These are phyloP conservation scores for Lithosia quadra DNA, from an alignment of 2,888 invertebrate species.

Conservation along the genomic window DNA sequence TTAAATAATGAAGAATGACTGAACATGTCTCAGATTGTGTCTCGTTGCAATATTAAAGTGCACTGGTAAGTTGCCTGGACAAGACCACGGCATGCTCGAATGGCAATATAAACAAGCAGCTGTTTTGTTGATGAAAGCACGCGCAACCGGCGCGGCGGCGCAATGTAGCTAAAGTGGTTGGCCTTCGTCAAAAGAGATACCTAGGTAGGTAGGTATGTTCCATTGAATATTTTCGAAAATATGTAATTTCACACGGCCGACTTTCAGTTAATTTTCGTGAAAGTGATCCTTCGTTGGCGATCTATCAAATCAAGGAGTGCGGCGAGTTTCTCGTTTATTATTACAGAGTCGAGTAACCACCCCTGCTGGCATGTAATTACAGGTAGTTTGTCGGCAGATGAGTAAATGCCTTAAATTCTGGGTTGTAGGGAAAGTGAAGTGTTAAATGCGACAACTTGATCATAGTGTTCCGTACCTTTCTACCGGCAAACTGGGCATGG, in stretches of 20 bases:
- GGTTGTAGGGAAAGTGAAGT: slow-evolving; percentile 84
- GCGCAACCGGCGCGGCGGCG: slow-evolving; percentile 48
- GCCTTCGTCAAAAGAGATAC: slow-evolving; percentile 62
- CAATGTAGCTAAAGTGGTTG: slow-evolving; percentile 49
- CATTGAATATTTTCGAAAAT: slow-evolving; percentile 71
- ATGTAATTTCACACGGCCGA: slow-evolving; percentile 78
- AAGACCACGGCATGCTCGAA: slow-evolving; percentile 62
- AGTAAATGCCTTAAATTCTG: slow-evolving; percentile 84
- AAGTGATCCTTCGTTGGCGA: slow-evolving; percentile 81
- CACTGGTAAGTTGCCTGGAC: slow-evolving; percentile 59
- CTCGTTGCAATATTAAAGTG: slow-evolving; percentile 54
- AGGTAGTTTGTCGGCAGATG: slow-evolving; percentile 80
- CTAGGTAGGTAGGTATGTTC: slow-evolving; percentile 40
- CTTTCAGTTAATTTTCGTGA: slow-evolving; percentile 84
- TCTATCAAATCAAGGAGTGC: slow-evolving; percentile 79
- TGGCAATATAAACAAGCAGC: slow-evolving; percentile 69
- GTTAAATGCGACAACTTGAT: slow-evolving; percentile 83
- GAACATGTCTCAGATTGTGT: neutral
- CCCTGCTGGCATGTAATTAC: slow-evolving; percentile 78
- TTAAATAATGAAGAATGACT: neutral
- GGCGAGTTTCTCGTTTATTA: slow-evolving; percentile 76
- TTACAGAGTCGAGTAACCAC: slow-evolving; percentile 65
- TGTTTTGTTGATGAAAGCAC: slow-evolving; percentile 70
- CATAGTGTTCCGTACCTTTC: slow-evolving; percentile 72
- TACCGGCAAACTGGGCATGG: slow-evolving; percentile 69